Evolutionary conservation across 2,797 vertebrate genomes (phyloP).

Genomic region (Leptodactylus fallax): DNA sequence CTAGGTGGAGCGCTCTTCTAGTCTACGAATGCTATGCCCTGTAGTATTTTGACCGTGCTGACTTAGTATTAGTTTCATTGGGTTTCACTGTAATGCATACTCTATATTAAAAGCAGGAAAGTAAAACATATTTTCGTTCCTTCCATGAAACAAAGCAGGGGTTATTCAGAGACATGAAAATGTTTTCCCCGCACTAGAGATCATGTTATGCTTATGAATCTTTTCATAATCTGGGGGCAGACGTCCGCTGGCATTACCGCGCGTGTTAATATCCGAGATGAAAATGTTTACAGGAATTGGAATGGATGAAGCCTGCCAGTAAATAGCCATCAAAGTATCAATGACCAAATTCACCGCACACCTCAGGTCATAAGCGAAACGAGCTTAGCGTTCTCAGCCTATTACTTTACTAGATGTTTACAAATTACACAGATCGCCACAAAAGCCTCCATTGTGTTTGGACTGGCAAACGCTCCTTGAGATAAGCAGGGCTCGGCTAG

Average conservation of each 20-base stretch:
- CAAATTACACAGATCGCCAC: conserved; percentile 60
- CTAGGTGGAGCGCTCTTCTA: not conserved
- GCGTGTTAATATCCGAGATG: conserved; percentile 46
- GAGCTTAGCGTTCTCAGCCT: conserved; percentile 62
- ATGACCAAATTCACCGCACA: conserved; percentile 61
- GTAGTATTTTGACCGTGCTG: not conserved
- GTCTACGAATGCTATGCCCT: not conserved
- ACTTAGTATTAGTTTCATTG: conserved; percentile 29
- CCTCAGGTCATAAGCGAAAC: conserved; percentile 62
- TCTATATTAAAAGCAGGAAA: conserved; percentile 1
- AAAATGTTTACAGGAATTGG: conserved; percentile 58
- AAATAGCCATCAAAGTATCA: conserved; percentile 64
- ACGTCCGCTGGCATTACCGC: not conserved
- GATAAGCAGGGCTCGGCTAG: conserved; percentile 48
- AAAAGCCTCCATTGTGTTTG: conserved; percentile 61
- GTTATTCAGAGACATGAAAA: conserved; percentile 29
- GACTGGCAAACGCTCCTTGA: conserved; percentile 53
- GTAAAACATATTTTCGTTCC: conserved; percentile 14
- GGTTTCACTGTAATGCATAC: conserved; percentile 1
- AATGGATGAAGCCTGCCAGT: conserved; percentile 56
- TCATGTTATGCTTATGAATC: conserved; percentile 24
- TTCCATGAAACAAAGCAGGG: conserved; percentile 13
- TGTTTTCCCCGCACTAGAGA: conserved; percentile 16
- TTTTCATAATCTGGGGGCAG: conserved; percentile 19
- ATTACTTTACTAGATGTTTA: conserved; percentile 64